Evolutionary conservation across 1,140 invertebrate genomes (phyloP).

Genomic region (Bombus cullumanus): DNA sequence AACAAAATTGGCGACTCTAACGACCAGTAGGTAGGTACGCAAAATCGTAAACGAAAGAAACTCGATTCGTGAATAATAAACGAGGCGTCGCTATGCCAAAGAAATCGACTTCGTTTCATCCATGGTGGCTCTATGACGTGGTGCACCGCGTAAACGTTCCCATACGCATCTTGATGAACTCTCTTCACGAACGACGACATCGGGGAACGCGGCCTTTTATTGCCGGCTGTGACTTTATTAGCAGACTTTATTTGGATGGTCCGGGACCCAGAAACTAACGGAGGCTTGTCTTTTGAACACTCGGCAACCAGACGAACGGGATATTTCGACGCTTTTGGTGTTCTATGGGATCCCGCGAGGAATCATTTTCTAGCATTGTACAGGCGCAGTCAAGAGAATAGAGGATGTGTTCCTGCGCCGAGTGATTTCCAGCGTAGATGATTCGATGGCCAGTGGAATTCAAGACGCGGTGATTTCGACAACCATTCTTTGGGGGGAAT

Average conservation of each 20-base stretch:
- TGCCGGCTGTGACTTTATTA: not conserved
- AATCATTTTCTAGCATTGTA: conserved; percentile 3
- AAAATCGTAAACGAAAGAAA: not conserved
- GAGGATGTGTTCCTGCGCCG: not conserved
- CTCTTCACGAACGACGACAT: not conserved
- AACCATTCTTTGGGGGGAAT: not conserved
- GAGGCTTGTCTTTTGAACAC: not conserved
- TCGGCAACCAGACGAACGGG: not conserved
- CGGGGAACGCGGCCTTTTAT: not conserved
- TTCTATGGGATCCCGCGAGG: not conserved
- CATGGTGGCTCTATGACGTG: not conserved
- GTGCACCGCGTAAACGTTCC: not conserved
- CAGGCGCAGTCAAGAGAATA: not conserved
- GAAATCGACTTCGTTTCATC: not conserved
- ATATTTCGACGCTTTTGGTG: not conserved
- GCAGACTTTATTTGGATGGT: not conserved
- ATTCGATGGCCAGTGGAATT: not conserved
- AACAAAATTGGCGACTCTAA: not conserved
- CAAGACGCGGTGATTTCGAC: not conserved
- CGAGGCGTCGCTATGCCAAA: not conserved
- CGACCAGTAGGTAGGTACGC: not conserved
- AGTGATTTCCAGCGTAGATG: too few relatives aligned
- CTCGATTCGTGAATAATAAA: not conserved
- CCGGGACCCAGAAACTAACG: not conserved
- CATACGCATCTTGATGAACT: not conserved